Evolutionary conservation across 2,888 invertebrate genomes (phyloP).

Genomic region (Folsomia candida): DNA sequence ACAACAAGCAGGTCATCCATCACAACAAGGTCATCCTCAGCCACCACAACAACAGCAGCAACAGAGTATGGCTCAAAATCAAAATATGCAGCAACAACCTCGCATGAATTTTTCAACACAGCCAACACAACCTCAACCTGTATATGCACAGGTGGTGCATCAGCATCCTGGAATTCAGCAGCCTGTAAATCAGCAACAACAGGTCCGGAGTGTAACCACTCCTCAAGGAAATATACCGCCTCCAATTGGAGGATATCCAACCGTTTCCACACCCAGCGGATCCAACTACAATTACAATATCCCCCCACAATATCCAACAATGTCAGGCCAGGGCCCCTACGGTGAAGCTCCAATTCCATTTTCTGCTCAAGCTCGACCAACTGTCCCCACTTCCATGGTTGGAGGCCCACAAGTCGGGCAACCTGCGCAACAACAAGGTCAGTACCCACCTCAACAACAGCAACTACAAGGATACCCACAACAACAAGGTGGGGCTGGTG

Average conservation of each 20-base stretch:
- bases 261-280: neutral
- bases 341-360: no score
- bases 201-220: no score
- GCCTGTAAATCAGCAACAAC: conserved; percentile 52
- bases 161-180: conserved; percentile 50
- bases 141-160: conserved; percentile 35
- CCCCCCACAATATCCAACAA: no score
- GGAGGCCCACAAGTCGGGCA: neutral
- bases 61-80: conserved; percentile 11
- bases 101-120: no score
- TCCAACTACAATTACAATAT: no score
- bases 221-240: no score
- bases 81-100: neutral
- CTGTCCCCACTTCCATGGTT: neutral
- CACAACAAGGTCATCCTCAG: conserved; percentile 57
- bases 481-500: neutral
- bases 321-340: no score
- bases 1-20: conserved; percentile 80
- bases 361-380: neutral
- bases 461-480: neutral
- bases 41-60: conserved; percentile 25
- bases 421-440: neutral
- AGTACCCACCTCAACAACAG: neutral
- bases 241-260: conserved; percentile 4
- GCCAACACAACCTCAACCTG: conserved; percentile 51